phyloP scores from a whole-genome alignment of 2,888 invertebrate genomes.

The Microplitis deprimator region DNA sequence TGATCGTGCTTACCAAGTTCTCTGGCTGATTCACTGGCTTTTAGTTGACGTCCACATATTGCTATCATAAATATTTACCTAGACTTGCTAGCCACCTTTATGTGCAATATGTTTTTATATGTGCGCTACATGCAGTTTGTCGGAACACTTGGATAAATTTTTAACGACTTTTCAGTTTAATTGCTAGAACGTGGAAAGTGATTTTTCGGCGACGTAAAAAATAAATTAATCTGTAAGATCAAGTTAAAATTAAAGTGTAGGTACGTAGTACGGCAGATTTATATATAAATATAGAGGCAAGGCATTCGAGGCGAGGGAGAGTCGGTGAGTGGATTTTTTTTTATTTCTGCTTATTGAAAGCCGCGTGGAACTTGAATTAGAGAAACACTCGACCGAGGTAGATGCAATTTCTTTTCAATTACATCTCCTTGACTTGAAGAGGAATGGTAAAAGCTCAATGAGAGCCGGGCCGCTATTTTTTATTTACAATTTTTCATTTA shows the following conservation, averaged over 20 bases:
- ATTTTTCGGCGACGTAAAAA: background rate
- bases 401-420: slow-evolving; percentile 53
- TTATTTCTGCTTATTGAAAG: slow-evolving; percentile 9
- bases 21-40: background rate
- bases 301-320: background rate
- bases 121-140: background rate
- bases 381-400: slow-evolving; percentile 47
- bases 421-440: slow-evolving; percentile 43
- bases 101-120: no score
- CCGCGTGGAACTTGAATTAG: slow-evolving; percentile 41
- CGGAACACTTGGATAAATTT: background rate
- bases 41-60: background rate
- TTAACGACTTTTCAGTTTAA: background rate
- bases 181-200: background rate
- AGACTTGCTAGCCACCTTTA: background rate
- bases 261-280: background rate
- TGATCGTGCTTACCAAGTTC: slow-evolving; percentile 41
- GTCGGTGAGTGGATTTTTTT: background rate
- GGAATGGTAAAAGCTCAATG: slow-evolving; percentile 20
- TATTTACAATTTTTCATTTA: background rate
- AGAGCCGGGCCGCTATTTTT: slow-evolving; percentile 17
- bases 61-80: slow-evolving; percentile 4
- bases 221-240: background rate
- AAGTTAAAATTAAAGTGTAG: background rate
- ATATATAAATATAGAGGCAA: background rate